Conservation (phyloP, 2,888 invertebrate genomes). For the Drosophila multiciliata region DNA sequence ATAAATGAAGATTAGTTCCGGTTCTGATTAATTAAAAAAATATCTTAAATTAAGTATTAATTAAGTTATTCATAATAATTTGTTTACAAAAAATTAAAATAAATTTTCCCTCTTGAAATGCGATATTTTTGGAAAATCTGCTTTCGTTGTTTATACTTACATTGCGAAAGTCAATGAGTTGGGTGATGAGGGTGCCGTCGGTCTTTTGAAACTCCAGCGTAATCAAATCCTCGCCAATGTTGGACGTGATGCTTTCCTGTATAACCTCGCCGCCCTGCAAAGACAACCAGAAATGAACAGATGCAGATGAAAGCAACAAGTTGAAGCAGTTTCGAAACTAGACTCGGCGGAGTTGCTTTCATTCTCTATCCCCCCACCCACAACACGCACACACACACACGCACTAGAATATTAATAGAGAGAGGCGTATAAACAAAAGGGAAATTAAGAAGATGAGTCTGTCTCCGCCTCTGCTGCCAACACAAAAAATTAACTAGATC, state of each 20-base stretch:
- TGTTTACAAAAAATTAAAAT: too few species aligned
- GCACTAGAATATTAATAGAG: constrained; percentile 69
- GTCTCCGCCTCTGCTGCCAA: constrained; percentile 19
- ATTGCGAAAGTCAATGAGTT: constrained; percentile 97
- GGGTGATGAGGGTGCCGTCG: constrained; percentile 96
- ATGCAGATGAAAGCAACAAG: constrained; percentile 56
- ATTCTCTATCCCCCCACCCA: not conserved
- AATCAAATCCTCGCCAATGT: constrained; percentile 95
- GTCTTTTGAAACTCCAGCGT: constrained; percentile 94
- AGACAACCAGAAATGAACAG: not conserved
- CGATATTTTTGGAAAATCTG: not conserved
- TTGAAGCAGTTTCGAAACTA: constrained; percentile 37
- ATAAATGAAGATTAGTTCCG: too few species aligned
- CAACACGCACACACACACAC: not conserved
- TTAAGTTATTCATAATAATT: too few species aligned
- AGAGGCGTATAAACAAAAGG: constrained; percentile 35
- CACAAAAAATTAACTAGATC: constrained; percentile 69
- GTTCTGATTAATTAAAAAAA: too few species aligned
- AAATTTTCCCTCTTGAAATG: not conserved
- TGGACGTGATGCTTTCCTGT: constrained; percentile 95
- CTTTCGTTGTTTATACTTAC: constrained; percentile 87
- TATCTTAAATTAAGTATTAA: too few species aligned
- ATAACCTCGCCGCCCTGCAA: constrained; percentile 95
- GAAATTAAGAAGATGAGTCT: constrained; percentile 28
- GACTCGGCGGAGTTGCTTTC: not conserved